These are phyloP conservation scores for Bombylius discolor DNA, from an alignment of 2,888 invertebrate species.

Conservation along the genomic window DNA sequence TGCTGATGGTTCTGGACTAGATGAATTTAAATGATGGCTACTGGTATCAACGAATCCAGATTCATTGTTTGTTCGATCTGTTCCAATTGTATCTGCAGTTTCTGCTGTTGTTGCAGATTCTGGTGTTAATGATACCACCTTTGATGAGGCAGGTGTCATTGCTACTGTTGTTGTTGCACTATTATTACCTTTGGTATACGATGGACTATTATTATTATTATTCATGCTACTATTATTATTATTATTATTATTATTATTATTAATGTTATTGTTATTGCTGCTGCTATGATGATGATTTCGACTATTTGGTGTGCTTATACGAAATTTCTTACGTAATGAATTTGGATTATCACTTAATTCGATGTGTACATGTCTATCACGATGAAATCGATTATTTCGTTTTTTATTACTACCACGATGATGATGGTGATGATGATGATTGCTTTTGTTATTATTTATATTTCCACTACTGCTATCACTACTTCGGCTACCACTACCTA, in stretches of 20 bases:
- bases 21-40: slow-evolving; percentile 22
- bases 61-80: slow-evolving; percentile 22
- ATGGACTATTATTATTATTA: background rate
- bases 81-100: background rate
- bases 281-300: slow-evolving; percentile 4
- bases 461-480: background rate
- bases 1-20: slow-evolving; percentile 27
- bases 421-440: slow-evolving; percentile 21
- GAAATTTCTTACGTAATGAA: slow-evolving; percentile 34
- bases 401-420: slow-evolving; percentile 27
- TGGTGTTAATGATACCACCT: background rate
- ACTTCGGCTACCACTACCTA: slow-evolving; percentile 7
- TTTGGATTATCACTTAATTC: slow-evolving; percentile 20
- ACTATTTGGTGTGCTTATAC: slow-evolving; percentile 23
- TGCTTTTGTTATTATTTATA: slow-evolving; percentile 13
- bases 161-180: background rate
- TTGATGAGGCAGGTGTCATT: too few relatives aligned
- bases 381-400: slow-evolving; percentile 20
- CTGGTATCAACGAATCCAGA: slow-evolving; percentile 35
- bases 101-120: background rate
- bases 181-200: background rate
- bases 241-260: slow-evolving; percentile 2
- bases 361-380: slow-evolving; percentile 8
- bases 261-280: slow-evolving; percentile 10
- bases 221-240: background rate